These are phyloP conservation scores for Mycalesis mineus DNA, from an alignment of 2,888 invertebrate genomes.

Conservation along the genomic window DNA sequence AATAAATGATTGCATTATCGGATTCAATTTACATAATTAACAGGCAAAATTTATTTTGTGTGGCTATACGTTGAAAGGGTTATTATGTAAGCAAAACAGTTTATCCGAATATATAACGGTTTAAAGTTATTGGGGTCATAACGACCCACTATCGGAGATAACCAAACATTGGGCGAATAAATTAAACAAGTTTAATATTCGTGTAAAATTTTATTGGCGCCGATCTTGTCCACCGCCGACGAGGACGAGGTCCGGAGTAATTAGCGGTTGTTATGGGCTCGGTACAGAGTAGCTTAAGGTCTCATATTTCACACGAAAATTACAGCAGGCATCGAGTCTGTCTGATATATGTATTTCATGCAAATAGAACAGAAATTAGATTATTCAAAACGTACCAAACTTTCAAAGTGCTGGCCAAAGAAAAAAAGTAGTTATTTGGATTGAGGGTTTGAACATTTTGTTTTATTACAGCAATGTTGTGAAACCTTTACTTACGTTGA, in stretches of 20 bases:
- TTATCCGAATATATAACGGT: background rate
- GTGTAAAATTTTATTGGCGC: slow-evolving; percentile 36
- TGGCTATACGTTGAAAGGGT: background rate
- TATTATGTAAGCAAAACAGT: background rate
- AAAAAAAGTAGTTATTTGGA: no score
- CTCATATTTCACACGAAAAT: no score
- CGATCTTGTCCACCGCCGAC: slow-evolving; percentile 31
- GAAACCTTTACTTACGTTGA: no score
- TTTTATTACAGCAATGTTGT: no score
- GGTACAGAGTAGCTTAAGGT: slow-evolving; percentile 20
- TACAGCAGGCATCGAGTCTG: no score
- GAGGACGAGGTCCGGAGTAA: slow-evolving; percentile 31
- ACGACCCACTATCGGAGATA: slow-evolving; percentile 9
- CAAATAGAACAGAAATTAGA: no score
- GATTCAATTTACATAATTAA: no score
- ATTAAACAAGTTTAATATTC: slow-evolving; percentile 32
- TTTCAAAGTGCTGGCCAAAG: no score
- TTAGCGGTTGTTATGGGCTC: slow-evolving; percentile 33
- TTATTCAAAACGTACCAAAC: no score
- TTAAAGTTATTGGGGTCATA: background rate
- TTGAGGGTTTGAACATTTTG: no score
- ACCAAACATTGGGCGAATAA: slow-evolving; percentile 13
- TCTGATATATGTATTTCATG: no score
- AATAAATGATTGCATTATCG: no score
- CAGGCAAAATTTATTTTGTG: background rate